Evolutionary conservation across 2,888 invertebrate species (phyloP), one percentile per base, ranked within the genome.

Genomic region (Aphidius colemani): DNA sequence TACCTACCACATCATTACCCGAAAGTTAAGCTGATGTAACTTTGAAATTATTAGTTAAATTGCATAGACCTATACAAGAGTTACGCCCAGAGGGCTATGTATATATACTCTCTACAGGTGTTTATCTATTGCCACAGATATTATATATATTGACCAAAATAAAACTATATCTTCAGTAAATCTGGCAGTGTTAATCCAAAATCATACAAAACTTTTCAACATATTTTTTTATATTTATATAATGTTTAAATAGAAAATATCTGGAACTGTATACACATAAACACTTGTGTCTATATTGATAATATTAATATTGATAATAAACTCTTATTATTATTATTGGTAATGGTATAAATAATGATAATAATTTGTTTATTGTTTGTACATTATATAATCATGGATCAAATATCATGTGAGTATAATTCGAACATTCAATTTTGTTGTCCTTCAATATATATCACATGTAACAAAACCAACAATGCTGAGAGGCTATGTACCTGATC

Each of bases 1-100:
- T 81, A 80, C 80, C 78, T 78, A 77, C 77, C 75, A 77, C 78
- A 75, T 78, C 75, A 78, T 80, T 80, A 79, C 77, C 70, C 70
- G 70, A 70, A 77, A 78, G 78, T 79, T 79, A 74, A 74, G 74
- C 74, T 71, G 75, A 76, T 79, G 80, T 79, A 81, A 82, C 79
- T 81, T 82, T 67, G 78, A 76, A 80, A 82, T 82, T 81, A 79
- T 77, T 78, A 78, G 80, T 79, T 80, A 79, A 81, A 81, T 79
- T 79, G 81, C 77, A 75, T 80, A 75, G 75, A 77, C 75, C 78
- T 74, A 73, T 73, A 69, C 51, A 60, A 71, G 71, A 71, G 72
- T 58, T 50, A 65, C 41, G 61, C 74, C 74, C 70, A 70, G 72
- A 75, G 73, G n/a, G 39, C 75, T 70, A 55, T 72, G 71, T 75